Evolutionary conservation across 2,888 invertebrate species (phyloP).

Genomic region (Ellobium chinense): DNA sequence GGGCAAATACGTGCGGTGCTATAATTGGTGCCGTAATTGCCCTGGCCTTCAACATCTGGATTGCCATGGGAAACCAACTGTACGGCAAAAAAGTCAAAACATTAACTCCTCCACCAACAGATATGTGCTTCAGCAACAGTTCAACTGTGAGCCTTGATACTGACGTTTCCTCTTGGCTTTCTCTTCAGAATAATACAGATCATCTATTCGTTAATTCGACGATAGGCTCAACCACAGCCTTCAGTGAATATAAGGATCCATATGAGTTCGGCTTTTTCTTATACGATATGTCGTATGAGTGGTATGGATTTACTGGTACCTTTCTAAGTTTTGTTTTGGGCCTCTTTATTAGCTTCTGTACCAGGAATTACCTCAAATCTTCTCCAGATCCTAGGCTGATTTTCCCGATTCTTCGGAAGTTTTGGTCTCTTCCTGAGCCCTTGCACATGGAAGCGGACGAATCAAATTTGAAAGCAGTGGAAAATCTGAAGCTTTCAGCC

Average conservation of each 20-base stretch:
- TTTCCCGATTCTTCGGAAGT: constrained; percentile 34
- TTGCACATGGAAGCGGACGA: constrained; percentile 24
- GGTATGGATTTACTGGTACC: constrained; percentile 42
- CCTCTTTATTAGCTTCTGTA: constrained; percentile 30
- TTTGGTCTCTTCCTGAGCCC: constrained; percentile 40
- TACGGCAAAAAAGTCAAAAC: constrained; percentile 21
- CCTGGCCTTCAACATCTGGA: constrained; percentile 38
- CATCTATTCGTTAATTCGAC: neutral
- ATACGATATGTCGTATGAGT: constrained; percentile 47
- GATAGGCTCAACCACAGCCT: neutral
- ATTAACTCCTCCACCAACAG: constrained; percentile 28
- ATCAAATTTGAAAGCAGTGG: constrained; percentile 31
- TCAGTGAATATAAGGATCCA: neutral
- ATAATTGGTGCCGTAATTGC: constrained; percentile 8
- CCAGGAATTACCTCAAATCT: neutral
- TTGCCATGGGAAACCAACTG: constrained; percentile 27
- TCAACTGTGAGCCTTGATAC: neutral
- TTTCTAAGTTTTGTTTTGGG: constrained; percentile 22
- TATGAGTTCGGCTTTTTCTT: constrained; percentile 10
- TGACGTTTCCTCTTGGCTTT: neutral
- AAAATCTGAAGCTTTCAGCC: neutral
- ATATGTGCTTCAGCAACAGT: constrained; percentile 17
- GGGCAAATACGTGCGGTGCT: constrained; percentile 47
- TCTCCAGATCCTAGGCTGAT: constrained; percentile 30
- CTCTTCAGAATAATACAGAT: neutral